phyloP scores from a whole-genome alignment of 2,113 vertebrate species.

The Diphyllodes magnificus region DNA sequence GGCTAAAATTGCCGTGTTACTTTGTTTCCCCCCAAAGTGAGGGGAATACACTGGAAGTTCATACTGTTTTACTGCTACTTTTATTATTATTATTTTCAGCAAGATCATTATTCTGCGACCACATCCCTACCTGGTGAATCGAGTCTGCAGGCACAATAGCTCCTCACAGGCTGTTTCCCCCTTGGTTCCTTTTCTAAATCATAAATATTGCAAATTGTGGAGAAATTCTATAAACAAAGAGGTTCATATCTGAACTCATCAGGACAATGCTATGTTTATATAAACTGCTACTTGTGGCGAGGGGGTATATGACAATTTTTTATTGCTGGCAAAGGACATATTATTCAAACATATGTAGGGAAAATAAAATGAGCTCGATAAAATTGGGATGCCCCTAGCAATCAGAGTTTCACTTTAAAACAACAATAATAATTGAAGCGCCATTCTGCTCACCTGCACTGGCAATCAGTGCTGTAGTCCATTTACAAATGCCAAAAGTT shows the following conservation, averaged over 20 bases:
- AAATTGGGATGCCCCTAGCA: slow-evolving; percentile 29
- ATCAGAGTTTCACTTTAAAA: slow-evolving; percentile 18
- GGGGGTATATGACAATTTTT: background rate
- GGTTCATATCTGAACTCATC: slow-evolving; percentile 15
- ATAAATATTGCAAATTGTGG: background rate
- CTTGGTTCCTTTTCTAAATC: background rate
- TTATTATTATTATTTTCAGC: background rate
- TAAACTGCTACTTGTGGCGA: background rate
- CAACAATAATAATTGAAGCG: background rate
- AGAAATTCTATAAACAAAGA: background rate
- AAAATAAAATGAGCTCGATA: slow-evolving; percentile 13
- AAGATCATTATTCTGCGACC: background rate
- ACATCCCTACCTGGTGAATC: background rate
- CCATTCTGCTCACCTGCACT: background rate
- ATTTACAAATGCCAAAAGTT: background rate
- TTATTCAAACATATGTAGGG: slow-evolving; percentile 25
- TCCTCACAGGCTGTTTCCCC: background rate
- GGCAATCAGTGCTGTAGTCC: background rate
- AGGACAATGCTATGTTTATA: slow-evolving; percentile 23
- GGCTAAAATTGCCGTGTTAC: background rate
- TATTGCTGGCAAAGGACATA: slow-evolving; percentile 14
- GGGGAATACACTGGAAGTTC: background rate
- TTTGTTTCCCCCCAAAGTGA: background rate
- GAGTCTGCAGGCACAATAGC: background rate
- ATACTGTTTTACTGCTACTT: background rate